Evolutionary conservation across 2,797 vertebrate species (phyloP).

Genomic region (Darevskia mixta): DNA sequence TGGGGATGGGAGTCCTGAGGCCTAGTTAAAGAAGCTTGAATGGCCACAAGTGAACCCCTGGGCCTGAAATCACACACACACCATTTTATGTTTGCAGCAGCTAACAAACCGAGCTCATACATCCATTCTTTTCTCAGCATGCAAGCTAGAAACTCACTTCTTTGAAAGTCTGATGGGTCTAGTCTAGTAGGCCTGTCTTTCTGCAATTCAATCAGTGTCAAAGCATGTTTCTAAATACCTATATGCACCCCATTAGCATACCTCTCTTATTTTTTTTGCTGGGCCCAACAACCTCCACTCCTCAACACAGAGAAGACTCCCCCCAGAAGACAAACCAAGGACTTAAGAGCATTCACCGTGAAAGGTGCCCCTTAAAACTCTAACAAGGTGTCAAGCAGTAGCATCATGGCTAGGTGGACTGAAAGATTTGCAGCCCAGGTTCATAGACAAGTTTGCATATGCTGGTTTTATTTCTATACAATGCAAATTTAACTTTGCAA

Average conservation of each 20-base stretch:
- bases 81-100: not conserved
- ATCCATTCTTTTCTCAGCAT: not conserved
- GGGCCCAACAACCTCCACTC: not conserved
- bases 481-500: no score
- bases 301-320: not conserved
- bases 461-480: no score
- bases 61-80: no score
- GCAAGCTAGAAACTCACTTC: not conserved
- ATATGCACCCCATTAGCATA: not conserved
- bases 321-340: not conserved
- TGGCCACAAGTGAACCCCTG: no score
- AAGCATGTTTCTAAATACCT: not conserved
- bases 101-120: not conserved
- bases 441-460: no score
- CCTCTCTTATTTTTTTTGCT: not conserved
- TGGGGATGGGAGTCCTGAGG: no score
- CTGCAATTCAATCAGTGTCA: not conserved
- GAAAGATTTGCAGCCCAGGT: no score
- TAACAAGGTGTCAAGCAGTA: not conserved
- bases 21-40: no score
- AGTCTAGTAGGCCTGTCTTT: not conserved
- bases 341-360: not conserved
- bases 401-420: no score
- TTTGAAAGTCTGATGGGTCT: constrained; percentile 2
- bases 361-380: not conserved